Percentiles rank a stretch among this genome's conserved stretches.
These are phyloP conservation scores for Cistogaster globosa DNA, from an alignment of 2,888 invertebrate genomes.

Conservation along the genomic window DNA sequence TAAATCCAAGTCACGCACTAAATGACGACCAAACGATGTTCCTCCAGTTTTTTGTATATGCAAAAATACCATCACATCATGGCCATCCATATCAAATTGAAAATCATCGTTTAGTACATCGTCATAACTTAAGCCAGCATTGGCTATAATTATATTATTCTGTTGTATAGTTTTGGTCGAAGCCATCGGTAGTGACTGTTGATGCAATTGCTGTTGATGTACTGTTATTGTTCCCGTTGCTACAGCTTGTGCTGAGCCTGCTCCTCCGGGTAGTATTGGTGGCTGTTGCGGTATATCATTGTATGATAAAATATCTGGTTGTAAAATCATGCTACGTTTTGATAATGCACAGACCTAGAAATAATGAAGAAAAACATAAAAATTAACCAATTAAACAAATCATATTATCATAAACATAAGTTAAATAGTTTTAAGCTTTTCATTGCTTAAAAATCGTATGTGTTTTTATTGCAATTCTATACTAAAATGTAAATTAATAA, in stretches of 20 bases:
- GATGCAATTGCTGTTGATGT: conserved; percentile 70
- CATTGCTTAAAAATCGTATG: too few species aligned
- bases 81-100: conserved; percentile 94
- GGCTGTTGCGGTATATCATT: conserved; percentile 77
- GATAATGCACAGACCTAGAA: conserved; percentile 89
- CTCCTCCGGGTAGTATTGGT: conserved; percentile 71
- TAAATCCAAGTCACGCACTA: conserved; percentile 96
- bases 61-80: conserved; percentile 98
- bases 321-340: conserved; percentile 86
- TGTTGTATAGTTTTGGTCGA: conserved; percentile 79
- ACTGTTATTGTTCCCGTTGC: conserved; percentile 71
- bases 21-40: conserved; percentile 97
- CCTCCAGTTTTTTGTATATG: conserved; percentile 99
- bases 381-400: background rate
- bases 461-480: too few species aligned
- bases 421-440: too few species aligned
- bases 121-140: conserved; percentile 89
- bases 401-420: background rate
- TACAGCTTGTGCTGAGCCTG: conserved; percentile 71
- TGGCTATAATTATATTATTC: conserved; percentile 81
- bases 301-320: conserved; percentile 83
- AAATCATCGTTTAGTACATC: conserved; percentile 94
- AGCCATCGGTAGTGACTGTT: conserved; percentile 69
- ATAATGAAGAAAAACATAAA: conserved; percentile 22
- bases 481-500: too few species aligned